Percentiles rank a stretch among this genome's conserved stretches.
Evolutionary conservation across 2,113 vertebrate genomes (phyloP).

Genomic region (Orycteropus afer): DNA sequence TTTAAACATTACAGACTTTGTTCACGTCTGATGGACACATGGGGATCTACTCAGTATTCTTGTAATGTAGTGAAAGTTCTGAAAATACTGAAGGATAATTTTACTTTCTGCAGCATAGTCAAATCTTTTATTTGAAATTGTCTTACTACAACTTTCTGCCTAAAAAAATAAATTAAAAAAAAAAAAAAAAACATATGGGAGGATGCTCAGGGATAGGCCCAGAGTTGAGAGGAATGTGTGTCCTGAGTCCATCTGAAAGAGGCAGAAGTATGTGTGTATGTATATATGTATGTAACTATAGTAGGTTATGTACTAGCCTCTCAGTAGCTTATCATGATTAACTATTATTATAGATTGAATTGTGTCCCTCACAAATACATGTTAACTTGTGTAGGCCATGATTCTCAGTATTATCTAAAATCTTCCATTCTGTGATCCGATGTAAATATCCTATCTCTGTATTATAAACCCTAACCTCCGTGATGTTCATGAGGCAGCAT

Average conservation of each 20-base stretch:
- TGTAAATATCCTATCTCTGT: too few species aligned
- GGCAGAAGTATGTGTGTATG: not conserved
- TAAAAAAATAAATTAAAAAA: not conserved
- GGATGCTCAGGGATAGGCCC: not conserved
- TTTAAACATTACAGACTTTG: not conserved
- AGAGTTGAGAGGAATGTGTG: not conserved
- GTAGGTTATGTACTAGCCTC: not conserved
- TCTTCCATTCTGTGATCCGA: too few species aligned
- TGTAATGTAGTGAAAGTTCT: constrained; percentile 52
- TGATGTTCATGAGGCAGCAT: too few species aligned
- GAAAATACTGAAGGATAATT: constrained; percentile 38
- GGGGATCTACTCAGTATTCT: not conserved
- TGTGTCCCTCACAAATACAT: too few species aligned
- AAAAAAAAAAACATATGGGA: not conserved
- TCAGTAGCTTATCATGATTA: not conserved
- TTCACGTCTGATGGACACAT: constrained; percentile 5
- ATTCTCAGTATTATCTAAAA: too few species aligned
- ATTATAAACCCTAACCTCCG: too few species aligned
- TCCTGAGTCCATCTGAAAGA: not conserved
- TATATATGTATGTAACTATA: not conserved
- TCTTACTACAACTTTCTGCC: not conserved
- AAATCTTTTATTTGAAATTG: not conserved
- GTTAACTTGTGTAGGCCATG: too few species aligned
- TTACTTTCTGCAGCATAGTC: constrained; percentile 32
- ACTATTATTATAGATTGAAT: not conserved